These are phyloP conservation scores for Harpegnathos saltator DNA, from an alignment of 1,140 invertebrate species.

Conservation along the genomic window DNA sequence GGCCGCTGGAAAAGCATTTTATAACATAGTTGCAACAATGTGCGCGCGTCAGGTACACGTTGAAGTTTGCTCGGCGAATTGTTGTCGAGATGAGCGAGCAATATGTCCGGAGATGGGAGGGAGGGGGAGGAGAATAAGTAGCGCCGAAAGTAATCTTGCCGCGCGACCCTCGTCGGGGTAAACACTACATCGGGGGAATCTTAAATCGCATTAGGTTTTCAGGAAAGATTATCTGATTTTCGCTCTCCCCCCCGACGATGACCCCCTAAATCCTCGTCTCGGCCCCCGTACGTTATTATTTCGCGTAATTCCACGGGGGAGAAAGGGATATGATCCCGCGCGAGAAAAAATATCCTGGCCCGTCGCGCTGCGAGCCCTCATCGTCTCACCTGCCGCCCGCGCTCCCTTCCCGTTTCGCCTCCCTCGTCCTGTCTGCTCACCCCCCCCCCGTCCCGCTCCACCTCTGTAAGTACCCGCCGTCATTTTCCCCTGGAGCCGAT, in stretches of 20 bases:
- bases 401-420: too few relatives aligned
- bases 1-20: background rate
- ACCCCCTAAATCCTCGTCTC: background rate
- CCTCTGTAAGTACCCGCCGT: conserved; percentile 35
- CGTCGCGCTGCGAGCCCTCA: background rate
- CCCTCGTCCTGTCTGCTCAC: too few relatives aligned
- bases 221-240: conserved; percentile 13
- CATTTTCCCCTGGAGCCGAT: conserved; percentile 64
- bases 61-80: background rate
- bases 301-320: background rate
- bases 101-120: background rate
- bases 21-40: too few relatives aligned
- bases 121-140: background rate
- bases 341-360: conserved; percentile 62
- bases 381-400: too few relatives aligned
- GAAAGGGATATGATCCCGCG: conserved; percentile 54
- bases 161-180: background rate
- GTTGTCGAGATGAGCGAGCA: background rate
- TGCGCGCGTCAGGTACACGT: too few relatives aligned
- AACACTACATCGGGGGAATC: background rate
- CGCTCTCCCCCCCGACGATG: background rate
- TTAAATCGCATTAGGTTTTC: background rate
- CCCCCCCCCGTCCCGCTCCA: background rate
- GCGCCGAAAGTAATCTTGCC: background rate
- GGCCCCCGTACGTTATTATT: conserved; percentile 34